Percentiles rank a stretch among this genome's conserved stretches.
These are phyloP conservation scores for Callosobruchus maculatus DNA, from an alignment of 2,888 invertebrate genomes.

Conservation along the genomic window DNA sequence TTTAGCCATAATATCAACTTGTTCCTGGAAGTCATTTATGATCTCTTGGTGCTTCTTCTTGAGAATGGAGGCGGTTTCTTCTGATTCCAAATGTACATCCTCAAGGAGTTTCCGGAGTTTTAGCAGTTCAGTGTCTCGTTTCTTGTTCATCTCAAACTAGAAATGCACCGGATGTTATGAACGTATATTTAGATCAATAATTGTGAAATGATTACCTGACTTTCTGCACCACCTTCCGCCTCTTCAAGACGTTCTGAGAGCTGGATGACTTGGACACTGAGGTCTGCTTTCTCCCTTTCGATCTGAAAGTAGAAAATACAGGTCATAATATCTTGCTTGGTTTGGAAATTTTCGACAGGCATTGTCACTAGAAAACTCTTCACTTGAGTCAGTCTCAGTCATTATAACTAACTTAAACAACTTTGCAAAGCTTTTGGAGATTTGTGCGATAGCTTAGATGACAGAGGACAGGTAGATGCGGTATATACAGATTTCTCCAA, in stretches of 20 bases:
- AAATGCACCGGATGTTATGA: neutral
- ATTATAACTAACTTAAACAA: no score
- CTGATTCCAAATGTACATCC: slow-evolving; percentile 97
- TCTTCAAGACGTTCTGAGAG: slow-evolving; percentile 98
- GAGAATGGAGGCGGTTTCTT: slow-evolving; percentile 92
- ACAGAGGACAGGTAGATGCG: no score
- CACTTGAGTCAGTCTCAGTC: no score
- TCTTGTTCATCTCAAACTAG: slow-evolving; percentile 98
- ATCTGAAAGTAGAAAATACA: no score
- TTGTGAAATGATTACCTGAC: no score
- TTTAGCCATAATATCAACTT: slow-evolving; percentile 95
- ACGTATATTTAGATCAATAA: no score
- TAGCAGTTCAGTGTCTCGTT: slow-evolving; percentile 93
- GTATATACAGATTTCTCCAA: no score
- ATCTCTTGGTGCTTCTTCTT: slow-evolving; percentile 99
- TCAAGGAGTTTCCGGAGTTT: slow-evolving; percentile 98
- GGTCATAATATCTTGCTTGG: no score
- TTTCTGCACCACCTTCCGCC: slow-evolving; percentile 97
- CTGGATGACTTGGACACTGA: slow-evolving; percentile 97
- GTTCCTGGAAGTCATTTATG: slow-evolving; percentile 97
- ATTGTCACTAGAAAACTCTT: no score
- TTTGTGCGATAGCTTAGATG: no score
- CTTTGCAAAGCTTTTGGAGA: no score
- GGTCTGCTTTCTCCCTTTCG: slow-evolving; percentile 98
- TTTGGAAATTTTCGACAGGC: no score